phyloP scores from a whole-genome alignment of 2,797 vertebrate genomes.

The Kryptopterus vitreolus region DNA sequence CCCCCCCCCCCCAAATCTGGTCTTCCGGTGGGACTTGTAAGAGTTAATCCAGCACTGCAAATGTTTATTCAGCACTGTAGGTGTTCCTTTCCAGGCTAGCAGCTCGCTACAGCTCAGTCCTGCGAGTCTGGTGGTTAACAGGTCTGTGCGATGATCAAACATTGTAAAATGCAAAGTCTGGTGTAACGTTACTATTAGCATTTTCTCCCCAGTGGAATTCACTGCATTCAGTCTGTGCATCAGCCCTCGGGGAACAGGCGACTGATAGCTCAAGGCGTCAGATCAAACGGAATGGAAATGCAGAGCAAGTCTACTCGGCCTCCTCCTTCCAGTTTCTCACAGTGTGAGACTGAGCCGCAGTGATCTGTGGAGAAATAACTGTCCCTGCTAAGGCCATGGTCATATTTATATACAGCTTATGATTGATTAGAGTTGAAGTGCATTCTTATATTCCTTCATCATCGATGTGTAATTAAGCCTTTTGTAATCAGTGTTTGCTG shows the following conservation, averaged over 20 bases:
- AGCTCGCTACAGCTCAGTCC: neutral
- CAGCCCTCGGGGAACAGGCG: conserved; percentile 41
- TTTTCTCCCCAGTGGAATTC: conserved; percentile 55
- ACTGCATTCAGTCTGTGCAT: conserved; percentile 42
- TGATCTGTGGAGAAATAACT: neutral
- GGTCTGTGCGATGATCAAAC: conserved; percentile 54
- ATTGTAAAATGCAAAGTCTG: conserved; percentile 50
- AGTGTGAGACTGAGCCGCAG: neutral
- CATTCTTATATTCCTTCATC: neutral
- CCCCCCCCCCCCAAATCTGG: too few relatives aligned
- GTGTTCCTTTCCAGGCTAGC: neutral
- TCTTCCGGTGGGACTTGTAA: neutral
- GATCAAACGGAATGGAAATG: neutral
- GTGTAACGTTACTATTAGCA: conserved; percentile 35
- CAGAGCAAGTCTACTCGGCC: neutral
- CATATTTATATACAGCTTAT: neutral
- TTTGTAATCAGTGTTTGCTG: neutral
- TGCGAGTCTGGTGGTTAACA: conserved; percentile 37
- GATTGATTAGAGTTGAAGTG: neutral
- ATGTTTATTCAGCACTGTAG: conserved; percentile 2
- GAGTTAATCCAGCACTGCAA: neutral
- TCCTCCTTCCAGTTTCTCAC: neutral
- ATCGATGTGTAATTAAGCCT: conserved; percentile 11
- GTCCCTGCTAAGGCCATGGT: too few relatives aligned
- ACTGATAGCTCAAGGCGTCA: conserved; percentile 5